Evolutionary conservation across 2,113 vertebrate genomes (phyloP).

Genomic region (Pseudopipra pipra): DNA sequence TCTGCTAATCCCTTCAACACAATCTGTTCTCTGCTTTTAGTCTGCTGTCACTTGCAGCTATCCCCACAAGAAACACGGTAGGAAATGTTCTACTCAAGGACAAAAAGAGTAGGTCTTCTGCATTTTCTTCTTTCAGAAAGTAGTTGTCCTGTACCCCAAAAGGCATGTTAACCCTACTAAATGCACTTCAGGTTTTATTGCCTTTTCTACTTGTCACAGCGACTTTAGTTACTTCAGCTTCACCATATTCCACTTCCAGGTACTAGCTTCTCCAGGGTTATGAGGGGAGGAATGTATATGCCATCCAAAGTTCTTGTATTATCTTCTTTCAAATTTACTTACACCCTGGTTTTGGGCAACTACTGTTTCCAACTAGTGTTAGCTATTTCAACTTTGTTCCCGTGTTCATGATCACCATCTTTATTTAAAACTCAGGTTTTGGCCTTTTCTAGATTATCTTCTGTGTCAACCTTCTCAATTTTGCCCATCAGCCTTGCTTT

Average conservation of each 20-base stretch:
- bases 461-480: not conserved
- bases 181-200: not conserved
- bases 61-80: not conserved
- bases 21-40: not conserved
- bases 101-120: not conserved
- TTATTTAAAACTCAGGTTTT: not conserved
- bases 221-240: not conserved
- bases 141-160: not conserved
- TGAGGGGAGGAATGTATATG: fast-evolving
- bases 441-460: not conserved
- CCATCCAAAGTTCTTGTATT: not conserved
- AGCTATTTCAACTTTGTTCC: not conserved
- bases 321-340: not conserved
- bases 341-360: not conserved
- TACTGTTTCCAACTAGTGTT: not conserved
- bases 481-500: not conserved
- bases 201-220: not conserved
- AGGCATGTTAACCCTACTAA: not conserved
- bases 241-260: not conserved
- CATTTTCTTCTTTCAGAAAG: not conserved
- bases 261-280: not conserved
- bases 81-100: not conserved
- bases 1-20: not conserved
- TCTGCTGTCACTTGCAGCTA: not conserved
- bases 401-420: not conserved